A percentile compares a stretch with the other conserved stretches of the same genome.
Evolutionary conservation across 2,113 vertebrate genomes (phyloP).

Genomic region (Cynopterus brachyotis): DNA sequence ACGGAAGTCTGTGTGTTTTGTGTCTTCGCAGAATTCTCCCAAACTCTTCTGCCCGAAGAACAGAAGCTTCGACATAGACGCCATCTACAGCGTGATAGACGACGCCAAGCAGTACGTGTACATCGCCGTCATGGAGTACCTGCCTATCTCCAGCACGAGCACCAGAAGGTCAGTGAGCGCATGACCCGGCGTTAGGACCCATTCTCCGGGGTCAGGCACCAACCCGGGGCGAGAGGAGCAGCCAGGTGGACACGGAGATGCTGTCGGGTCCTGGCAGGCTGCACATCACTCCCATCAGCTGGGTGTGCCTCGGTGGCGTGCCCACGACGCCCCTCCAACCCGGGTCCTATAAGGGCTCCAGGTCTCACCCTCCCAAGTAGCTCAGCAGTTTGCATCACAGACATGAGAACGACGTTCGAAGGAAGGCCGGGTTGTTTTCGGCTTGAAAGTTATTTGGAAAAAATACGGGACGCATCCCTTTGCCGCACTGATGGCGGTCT

Average conservation of each 20-base stretch:
- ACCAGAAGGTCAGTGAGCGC: conserved; percentile 84
- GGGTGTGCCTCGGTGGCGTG: background rate
- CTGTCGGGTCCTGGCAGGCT: rapidly evolving
- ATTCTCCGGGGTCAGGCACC: background rate
- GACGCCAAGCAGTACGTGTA: conserved; percentile 92
- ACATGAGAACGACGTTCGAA: background rate
- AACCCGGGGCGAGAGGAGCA: background rate
- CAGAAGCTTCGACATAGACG: conserved; percentile 93
- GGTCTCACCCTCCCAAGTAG: background rate
- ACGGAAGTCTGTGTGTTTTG: no score
- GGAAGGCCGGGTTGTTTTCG: background rate
- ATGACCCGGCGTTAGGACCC: rapidly evolving
- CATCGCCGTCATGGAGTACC: conserved; percentile 93
- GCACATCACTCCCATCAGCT: rapidly evolving
- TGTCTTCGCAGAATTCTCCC: conserved; percentile 91
- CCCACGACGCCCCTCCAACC: background rate
- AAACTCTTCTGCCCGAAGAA: conserved; percentile 93
- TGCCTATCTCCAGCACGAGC: conserved; percentile 88
- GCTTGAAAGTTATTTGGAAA: background rate
- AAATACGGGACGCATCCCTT: background rate
- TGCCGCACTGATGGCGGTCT: background rate
- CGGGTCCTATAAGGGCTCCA: background rate
- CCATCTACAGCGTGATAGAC: conserved; percentile 93
- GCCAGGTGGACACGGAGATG: no score
- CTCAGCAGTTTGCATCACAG: background rate